phyloP scores from a whole-genome alignment of 1,140 invertebrate species.

The Papilio polytes region DNA sequence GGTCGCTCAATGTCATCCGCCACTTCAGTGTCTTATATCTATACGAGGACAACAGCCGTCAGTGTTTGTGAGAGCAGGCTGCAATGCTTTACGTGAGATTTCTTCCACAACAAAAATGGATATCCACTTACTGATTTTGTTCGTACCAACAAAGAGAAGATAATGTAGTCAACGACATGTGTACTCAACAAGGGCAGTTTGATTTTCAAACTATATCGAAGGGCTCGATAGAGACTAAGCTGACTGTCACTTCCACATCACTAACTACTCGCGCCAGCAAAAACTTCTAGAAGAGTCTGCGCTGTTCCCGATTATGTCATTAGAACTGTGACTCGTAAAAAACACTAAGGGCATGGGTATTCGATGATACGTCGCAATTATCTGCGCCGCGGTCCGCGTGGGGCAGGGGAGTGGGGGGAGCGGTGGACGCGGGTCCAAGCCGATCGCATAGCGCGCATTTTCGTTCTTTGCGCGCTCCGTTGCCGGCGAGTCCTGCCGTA shows the following conservation, averaged over 20 bases:
- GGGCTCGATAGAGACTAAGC: background rate
- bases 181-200: background rate
- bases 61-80: background rate
- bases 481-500: constrained; percentile 21
- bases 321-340: constrained; percentile 57
- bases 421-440: constrained; percentile 40
- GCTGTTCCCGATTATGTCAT: constrained; percentile 70
- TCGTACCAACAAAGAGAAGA: background rate
- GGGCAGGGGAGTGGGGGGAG: background rate
- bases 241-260: background rate
- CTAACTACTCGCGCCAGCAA: background rate
- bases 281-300: constrained; percentile 9
- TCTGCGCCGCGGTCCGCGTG: constrained; percentile 45
- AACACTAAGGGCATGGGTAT: constrained; percentile 70
- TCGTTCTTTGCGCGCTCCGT: constrained; percentile 45
- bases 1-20: background rate
- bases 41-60: background rate
- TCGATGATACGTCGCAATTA: constrained; percentile 78
- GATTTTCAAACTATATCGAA: background rate
- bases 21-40: background rate
- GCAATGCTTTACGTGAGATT: background rate
- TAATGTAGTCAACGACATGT: too few species aligned
- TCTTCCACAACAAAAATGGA: background rate
- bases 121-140: background rate
- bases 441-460: constrained; percentile 51